These are phyloP conservation scores for Sternotherus odoratus DNA, from an alignment of 2,797 vertebrate genomes.

Conservation along the genomic window DNA sequence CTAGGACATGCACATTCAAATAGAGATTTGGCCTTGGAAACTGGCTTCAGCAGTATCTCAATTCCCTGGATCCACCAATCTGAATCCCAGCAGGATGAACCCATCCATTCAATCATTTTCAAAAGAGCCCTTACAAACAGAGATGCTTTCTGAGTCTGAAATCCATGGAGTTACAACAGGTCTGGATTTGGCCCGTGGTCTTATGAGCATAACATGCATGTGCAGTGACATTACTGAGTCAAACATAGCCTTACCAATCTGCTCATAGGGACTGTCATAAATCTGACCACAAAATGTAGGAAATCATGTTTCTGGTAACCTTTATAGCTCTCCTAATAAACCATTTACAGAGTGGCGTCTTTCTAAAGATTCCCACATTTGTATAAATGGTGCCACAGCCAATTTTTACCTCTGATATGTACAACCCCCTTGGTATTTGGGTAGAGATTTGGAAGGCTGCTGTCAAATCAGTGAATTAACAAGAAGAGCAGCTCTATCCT, in stretches of 20 bases:
- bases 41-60: not conserved
- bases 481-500: conserved; percentile 3
- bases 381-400: not conserved
- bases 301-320: not conserved
- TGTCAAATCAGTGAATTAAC: conserved; percentile 52
- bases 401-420: not conserved
- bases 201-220: not conserved
- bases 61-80: not conserved
- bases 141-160: not conserved
- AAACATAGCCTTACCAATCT: not conserved
- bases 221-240: not conserved
- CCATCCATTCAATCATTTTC: not conserved
- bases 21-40: accelerated
- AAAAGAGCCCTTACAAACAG: not conserved
- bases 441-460: not conserved
- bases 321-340: not conserved
- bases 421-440: not conserved
- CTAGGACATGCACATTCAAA: not conserved
- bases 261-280: not conserved
- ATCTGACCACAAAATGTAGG: not conserved
- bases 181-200: not conserved
- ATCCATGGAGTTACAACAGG: not conserved
- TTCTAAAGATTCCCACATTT: not conserved
- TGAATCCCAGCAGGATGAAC: not conserved
- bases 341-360: not conserved